Conservation (phyloP, 2,797 vertebrate genomes). For the Gymnothorax javanicus region DNA sequence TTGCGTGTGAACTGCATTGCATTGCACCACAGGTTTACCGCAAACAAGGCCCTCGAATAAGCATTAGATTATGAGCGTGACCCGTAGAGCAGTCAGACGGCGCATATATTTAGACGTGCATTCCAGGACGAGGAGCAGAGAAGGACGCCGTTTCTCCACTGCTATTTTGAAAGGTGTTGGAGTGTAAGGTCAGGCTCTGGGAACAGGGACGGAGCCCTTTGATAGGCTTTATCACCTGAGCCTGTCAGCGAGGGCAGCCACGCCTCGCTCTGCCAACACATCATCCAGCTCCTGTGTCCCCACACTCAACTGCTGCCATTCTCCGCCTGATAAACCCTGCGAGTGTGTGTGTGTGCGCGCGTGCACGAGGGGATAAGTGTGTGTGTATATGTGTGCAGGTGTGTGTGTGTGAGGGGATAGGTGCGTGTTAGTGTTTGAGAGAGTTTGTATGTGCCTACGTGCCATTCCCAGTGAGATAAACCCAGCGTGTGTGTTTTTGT, state of each 20-base stretch:
- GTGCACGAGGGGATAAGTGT: not conserved
- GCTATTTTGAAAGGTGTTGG: constrained; percentile 62
- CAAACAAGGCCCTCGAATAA: not conserved
- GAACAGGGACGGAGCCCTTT: constrained; percentile 56
- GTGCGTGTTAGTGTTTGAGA: not conserved
- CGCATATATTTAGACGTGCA: not conserved
- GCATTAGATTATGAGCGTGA: not conserved
- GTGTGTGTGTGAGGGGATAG: not conserved
- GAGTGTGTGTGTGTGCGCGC: not conserved
- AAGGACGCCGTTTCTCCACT: constrained; percentile 51
- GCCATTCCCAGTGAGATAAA: too few relatives aligned
- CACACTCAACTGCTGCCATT: constrained; percentile 35
- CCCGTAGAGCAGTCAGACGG: not conserved
- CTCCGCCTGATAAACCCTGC: not conserved
- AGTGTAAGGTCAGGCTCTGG: constrained; percentile 55
- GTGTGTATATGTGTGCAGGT: not conserved
- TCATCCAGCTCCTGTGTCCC: constrained; percentile 6
- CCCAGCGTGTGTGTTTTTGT: too few relatives aligned
- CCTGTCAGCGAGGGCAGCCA: constrained; percentile 63
- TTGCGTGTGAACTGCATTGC: not conserved
- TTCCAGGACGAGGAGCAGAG: constrained; percentile 32
- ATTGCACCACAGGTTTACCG: not conserved
- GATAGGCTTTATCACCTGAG: constrained; percentile 63
- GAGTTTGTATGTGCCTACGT: not conserved
- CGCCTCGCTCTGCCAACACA: constrained; percentile 42